Percentiles rank a stretch among this genome's conserved stretches.
phyloP scores from a whole-genome alignment of 2,888 invertebrate genomes.

The Seira musarum region DNA sequence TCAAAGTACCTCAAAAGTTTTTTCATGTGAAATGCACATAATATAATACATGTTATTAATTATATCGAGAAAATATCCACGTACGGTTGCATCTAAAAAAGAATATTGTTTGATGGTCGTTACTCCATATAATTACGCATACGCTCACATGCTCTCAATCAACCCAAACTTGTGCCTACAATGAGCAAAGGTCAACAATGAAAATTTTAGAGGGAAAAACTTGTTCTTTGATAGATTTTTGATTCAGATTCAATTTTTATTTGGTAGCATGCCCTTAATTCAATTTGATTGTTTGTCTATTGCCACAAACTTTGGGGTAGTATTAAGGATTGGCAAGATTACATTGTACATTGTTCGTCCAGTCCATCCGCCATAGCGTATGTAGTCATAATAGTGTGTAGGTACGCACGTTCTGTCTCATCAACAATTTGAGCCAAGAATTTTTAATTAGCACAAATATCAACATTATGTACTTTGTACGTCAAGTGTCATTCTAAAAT shows the following conservation, averaged over 20 bases:
- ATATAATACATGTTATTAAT: not conserved
- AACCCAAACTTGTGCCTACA: not conserved
- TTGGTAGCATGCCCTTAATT: constrained; percentile 40
- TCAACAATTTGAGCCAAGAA: not conserved
- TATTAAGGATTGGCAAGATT: not conserved
- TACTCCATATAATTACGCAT: constrained; percentile 4
- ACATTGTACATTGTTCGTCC: too few species aligned
- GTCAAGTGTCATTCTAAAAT: constrained; percentile 32
- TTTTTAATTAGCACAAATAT: not conserved
- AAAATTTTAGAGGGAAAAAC: constrained; percentile 32
- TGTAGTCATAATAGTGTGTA: not conserved
- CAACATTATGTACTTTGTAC: not conserved
- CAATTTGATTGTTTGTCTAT: constrained; percentile 47
- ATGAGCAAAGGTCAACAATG: constrained; percentile 43
- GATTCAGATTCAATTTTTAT: constrained; percentile 41
- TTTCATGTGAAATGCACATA: not conserved
- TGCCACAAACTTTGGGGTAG: not conserved
- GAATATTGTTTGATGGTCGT: not conserved
- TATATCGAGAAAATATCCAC: not conserved
- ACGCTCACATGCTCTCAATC: not conserved
- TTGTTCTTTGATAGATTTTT: constrained; percentile 50
- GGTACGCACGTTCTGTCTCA: not conserved
- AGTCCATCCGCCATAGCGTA: too few species aligned
- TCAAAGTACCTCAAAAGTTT: not conserved
- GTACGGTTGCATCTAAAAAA: not conserved